Evolutionary conservation across 2,113 vertebrate genomes (phyloP).

Genomic region (Elgaria multicarinata): DNA sequence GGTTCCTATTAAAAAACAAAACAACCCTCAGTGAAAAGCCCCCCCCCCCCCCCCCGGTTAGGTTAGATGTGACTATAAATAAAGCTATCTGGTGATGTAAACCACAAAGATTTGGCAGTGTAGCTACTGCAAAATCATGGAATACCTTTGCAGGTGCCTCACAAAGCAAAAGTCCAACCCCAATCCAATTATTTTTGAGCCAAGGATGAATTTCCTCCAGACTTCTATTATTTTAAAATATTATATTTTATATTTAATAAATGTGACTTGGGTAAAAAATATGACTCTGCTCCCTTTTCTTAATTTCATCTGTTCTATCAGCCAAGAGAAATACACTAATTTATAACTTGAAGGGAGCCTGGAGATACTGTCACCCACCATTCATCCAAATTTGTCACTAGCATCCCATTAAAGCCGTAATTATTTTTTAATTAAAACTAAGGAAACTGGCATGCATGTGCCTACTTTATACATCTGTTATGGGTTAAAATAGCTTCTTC

Average conservation of each 20-base stretch:
- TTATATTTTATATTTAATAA: slow-evolving; percentile 60
- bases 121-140: background rate
- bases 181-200: background rate
- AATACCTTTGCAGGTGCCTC: slow-evolving; percentile 25
- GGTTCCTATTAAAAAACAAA: slow-evolving; percentile 36
- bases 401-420: slow-evolving; percentile 84
- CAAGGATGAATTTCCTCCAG: slow-evolving; percentile 28
- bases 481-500: slow-evolving; percentile 86
- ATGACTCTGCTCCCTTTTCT: slow-evolving; percentile 69
- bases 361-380: slow-evolving; percentile 85
- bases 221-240: slow-evolving; percentile 31
- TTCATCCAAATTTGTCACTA: slow-evolving; percentile 86
- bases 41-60: background rate
- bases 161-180: slow-evolving; percentile 11
- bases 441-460: slow-evolving; percentile 82
- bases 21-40: slow-evolving; percentile 28
- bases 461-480: slow-evolving; percentile 87
- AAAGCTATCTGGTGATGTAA: slow-evolving; percentile 49
- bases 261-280: slow-evolving; percentile 65
- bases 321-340: slow-evolving; percentile 78
- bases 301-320: slow-evolving; percentile 73
- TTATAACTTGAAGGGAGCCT: slow-evolving; percentile 79
- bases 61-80: slow-evolving; percentile 54
- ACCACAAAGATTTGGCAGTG: slow-evolving; percentile 41
- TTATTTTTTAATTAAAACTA: slow-evolving; percentile 91